These are phyloP conservation scores for Corvus cornix DNA, from an alignment of 2,113 vertebrate genomes.

Conservation along the genomic window DNA sequence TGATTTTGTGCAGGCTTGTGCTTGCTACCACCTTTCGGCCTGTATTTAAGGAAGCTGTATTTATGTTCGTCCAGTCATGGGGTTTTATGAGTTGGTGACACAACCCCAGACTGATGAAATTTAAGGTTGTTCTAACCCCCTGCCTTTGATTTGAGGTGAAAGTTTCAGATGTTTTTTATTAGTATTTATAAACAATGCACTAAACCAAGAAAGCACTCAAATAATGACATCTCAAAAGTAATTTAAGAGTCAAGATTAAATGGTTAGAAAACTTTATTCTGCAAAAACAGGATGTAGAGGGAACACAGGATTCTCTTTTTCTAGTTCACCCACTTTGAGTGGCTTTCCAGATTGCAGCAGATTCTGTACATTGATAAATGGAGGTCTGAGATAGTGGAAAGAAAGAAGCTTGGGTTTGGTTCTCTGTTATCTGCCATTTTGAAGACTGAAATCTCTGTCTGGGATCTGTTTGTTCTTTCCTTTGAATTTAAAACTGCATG, in stretches of 20 bases:
- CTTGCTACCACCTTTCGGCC: background rate
- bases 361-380: background rate
- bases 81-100: background rate
- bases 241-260: background rate
- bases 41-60: background rate
- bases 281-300: background rate
- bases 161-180: background rate
- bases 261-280: background rate
- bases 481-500: background rate
- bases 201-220: background rate
- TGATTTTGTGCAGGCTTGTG: background rate
- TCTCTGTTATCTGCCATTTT: background rate
- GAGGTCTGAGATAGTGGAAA: background rate
- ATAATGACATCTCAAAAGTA: background rate
- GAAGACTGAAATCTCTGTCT: background rate
- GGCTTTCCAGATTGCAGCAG: background rate
- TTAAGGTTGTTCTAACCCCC: background rate
- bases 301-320: background rate
- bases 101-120: background rate
- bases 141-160: background rate
- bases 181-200: background rate
- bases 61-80: background rate
- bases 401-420: background rate
- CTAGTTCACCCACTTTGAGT: background rate
- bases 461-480: background rate